Conservation (phyloP, 1,140 invertebrate genomes). For the Calliphora vicina region DNA sequence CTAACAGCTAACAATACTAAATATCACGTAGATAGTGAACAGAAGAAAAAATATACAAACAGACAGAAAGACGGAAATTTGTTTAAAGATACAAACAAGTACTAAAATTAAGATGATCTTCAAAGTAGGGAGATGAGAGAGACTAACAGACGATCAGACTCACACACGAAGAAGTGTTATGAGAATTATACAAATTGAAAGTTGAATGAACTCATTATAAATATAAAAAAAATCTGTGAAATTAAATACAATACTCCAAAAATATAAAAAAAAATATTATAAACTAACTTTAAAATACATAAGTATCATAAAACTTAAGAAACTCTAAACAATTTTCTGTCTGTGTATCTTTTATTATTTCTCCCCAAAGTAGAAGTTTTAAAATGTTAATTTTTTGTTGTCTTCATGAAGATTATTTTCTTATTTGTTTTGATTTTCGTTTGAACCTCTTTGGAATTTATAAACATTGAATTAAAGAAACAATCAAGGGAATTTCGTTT, state of each 20-base stretch:
- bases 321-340: neutral
- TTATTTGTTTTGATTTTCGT: neutral
- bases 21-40: neutral
- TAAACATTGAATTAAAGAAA: too few relatives aligned
- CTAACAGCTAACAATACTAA: neutral
- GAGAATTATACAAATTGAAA: neutral
- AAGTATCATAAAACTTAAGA: too few relatives aligned
- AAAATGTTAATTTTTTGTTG: neutral
- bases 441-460: neutral
- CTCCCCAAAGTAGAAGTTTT: neutral
- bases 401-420: too few relatives aligned
- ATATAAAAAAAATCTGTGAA: too few relatives aligned
- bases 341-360: neutral
- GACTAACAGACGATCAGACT: neutral
- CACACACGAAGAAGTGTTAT: neutral
- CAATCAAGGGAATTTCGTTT: neutral
- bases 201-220: neutral
- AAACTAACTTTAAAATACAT: too few relatives aligned
- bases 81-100: neutral
- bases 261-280: too few relatives aligned
- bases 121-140: neutral
- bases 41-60: neutral
- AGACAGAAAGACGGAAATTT: neutral
- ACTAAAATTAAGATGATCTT: slow-evolving; percentile 1
- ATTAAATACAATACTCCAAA: too few relatives aligned